These are phyloP conservation scores for Maniola jurtina DNA, from an alignment of 1,140 invertebrate genomes.

Conservation along the genomic window DNA sequence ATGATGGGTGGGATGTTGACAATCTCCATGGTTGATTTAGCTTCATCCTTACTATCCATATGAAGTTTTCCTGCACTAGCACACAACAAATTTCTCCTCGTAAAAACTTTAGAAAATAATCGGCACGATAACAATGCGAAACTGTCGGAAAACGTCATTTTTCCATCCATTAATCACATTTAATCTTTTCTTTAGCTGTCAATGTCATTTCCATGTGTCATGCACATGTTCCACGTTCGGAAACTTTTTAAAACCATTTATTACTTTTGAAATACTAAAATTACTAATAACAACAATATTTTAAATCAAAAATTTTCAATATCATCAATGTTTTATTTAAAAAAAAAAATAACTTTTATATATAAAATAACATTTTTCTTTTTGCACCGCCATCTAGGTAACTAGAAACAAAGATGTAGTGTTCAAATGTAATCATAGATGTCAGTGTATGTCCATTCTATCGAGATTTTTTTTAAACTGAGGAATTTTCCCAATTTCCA, in stretches of 20 bases:
- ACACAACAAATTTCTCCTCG: constrained; percentile 60
- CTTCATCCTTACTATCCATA: constrained; percentile 70
- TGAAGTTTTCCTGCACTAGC: constrained; percentile 57
- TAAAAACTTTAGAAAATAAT: constrained; percentile 61
- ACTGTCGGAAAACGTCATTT: constrained; percentile 75
- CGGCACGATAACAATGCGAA: constrained; percentile 71
- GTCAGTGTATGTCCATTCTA: not conserved
- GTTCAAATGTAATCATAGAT: not conserved
- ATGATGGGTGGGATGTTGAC: constrained; percentile 77
- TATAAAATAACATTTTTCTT: not conserved
- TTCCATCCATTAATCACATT: constrained; percentile 37
- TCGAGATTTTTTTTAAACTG: no score
- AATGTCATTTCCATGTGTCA: constrained; percentile 24
- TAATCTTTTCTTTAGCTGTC: constrained; percentile 2
- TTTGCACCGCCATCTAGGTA: not conserved
- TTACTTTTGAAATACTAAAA: not conserved
- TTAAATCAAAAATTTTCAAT: not conserved
- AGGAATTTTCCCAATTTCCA: no score
- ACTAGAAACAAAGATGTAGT: not conserved
- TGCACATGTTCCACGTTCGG: constrained; percentile 8
- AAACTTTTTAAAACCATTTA: constrained; percentile 12
- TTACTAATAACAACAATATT: constrained; percentile 4
- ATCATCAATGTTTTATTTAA: not conserved
- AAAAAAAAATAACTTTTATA: not conserved
- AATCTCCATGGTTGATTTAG: constrained; percentile 68